phyloP scores from a whole-genome alignment of 2,888 invertebrate genomes.

The Nephrotoma flavescens region DNA sequence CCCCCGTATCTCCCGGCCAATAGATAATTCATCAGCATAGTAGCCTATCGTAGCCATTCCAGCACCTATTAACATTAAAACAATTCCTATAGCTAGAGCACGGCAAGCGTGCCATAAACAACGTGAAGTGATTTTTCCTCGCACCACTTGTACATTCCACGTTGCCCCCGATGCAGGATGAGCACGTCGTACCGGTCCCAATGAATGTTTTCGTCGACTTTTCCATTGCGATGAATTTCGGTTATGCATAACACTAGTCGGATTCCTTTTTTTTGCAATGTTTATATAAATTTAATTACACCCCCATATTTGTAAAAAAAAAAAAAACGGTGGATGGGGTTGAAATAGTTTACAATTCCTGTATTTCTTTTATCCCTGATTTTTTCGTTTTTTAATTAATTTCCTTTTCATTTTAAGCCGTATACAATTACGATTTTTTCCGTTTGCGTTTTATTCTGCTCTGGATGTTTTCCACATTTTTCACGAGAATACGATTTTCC shows the following conservation, averaged over 20 bases:
- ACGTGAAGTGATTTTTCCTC: conserved; percentile 73
- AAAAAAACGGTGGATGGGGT: background rate
- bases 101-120: conserved; percentile 92
- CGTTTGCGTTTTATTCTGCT: background rate
- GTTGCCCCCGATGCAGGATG: conserved; percentile 69
- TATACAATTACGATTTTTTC: background rate
- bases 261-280: background rate
- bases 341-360: background rate
- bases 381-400: background rate
- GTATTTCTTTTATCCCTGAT: background rate
- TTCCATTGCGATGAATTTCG: conserved; percentile 23
- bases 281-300: background rate
- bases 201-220: conserved; percentile 27
- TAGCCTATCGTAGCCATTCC: conserved; percentile 88
- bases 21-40: conserved; percentile 67
- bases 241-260: conserved; percentile 22
- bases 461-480: background rate
- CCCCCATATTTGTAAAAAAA: background rate
- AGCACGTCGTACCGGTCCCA: conserved; percentile 49
- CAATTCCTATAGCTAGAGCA: conserved; percentile 72
- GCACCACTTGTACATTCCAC: conserved; percentile 75
- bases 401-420: background rate
- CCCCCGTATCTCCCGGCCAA: conserved; percentile 61
- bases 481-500: background rate
- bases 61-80: conserved; percentile 76